These are phyloP conservation scores for Scelioninae gen. 1 DNA, from an alignment of 2,888 invertebrate genomes.

Conservation along the genomic window DNA sequence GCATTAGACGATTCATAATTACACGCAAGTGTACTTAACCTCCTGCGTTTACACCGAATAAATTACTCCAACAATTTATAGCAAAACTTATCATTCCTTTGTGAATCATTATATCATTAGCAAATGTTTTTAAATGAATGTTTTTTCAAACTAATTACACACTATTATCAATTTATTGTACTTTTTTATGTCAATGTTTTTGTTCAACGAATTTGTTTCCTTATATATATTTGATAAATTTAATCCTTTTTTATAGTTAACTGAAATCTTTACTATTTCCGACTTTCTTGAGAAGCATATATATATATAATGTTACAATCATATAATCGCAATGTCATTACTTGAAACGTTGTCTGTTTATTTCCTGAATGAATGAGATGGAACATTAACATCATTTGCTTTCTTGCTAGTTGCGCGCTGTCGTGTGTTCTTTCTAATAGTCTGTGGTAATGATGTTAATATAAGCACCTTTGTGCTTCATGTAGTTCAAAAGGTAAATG, in stretches of 20 bases:
- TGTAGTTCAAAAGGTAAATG: not conserved
- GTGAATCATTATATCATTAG: slow-evolving; percentile 1
- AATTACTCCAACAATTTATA: slow-evolving; percentile 24
- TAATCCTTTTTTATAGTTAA: too few relatives aligned
- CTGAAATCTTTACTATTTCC: slow-evolving; percentile 5
- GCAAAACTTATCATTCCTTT: slow-evolving; percentile 13
- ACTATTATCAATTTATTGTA: too few relatives aligned
- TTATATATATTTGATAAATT: too few relatives aligned
- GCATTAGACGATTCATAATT: slow-evolving; percentile 32
- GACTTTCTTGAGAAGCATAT: not conserved
- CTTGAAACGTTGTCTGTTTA: not conserved
- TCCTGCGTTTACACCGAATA: slow-evolving; percentile 22
- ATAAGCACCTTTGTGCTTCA: slow-evolving; percentile 9
- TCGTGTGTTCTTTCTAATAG: slow-evolving; percentile 24
- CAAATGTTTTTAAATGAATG: not conserved
- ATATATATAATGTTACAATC: slow-evolving; percentile 9
- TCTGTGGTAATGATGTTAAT: slow-evolving; percentile 2
- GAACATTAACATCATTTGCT: slow-evolving; percentile 26
- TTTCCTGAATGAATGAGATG: slow-evolving; percentile 25
- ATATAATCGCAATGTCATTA: slow-evolving; percentile 24
- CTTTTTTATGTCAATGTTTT: too few relatives aligned
- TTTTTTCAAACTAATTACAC: too few relatives aligned
- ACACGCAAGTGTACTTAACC: slow-evolving; percentile 24
- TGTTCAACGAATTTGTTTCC: too few relatives aligned
- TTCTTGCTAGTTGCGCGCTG: slow-evolving; percentile 13